These are phyloP conservation scores for Drosophila recens DNA, from an alignment of 2,888 invertebrate species.

Conservation along the genomic window DNA sequence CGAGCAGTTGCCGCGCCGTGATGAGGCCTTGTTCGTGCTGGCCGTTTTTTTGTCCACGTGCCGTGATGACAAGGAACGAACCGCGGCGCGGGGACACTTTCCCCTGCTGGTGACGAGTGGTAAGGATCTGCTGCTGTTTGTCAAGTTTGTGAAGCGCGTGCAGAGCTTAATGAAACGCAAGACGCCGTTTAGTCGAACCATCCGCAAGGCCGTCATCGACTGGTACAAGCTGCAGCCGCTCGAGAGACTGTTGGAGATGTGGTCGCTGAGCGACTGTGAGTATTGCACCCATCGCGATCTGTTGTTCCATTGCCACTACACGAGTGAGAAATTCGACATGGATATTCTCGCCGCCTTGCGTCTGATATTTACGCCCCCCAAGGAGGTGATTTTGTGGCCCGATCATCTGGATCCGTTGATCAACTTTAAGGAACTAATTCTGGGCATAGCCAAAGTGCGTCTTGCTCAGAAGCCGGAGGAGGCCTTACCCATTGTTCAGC, in stretches of 20 bases:
- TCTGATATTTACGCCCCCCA: slow-evolving; percentile 36
- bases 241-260: slow-evolving; percentile 69
- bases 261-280: slow-evolving; percentile 63
- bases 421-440: slow-evolving; percentile 27
- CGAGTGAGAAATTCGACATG: slow-evolving; percentile 29
- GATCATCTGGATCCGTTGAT: slow-evolving; percentile 32
- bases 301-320: slow-evolving; percentile 76
- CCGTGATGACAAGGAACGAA: slow-evolving; percentile 59
- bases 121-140: slow-evolving; percentile 79
- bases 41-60: slow-evolving; percentile 73
- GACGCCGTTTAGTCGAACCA: slow-evolving; percentile 73
- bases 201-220: slow-evolving; percentile 76
- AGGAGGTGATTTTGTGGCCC: slow-evolving; percentile 52
- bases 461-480: slow-evolving; percentile 46
- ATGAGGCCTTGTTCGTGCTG: slow-evolving; percentile 80
- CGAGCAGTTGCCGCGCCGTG: slow-evolving; percentile 70
- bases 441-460: slow-evolving; percentile 73
- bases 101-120: slow-evolving; percentile 61
- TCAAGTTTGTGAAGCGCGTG: slow-evolving; percentile 71
- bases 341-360: slow-evolving; percentile 46
- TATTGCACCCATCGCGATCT: slow-evolving; percentile 69
- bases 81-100: slow-evolving; percentile 64
- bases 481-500: slow-evolving; percentile 68
- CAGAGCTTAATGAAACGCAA: slow-evolving; percentile 63
- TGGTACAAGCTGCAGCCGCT: slow-evolving; percentile 79